These are phyloP conservation scores for Endotricha flammealis DNA, from an alignment of 2,888 invertebrate species.

Conservation along the genomic window DNA sequence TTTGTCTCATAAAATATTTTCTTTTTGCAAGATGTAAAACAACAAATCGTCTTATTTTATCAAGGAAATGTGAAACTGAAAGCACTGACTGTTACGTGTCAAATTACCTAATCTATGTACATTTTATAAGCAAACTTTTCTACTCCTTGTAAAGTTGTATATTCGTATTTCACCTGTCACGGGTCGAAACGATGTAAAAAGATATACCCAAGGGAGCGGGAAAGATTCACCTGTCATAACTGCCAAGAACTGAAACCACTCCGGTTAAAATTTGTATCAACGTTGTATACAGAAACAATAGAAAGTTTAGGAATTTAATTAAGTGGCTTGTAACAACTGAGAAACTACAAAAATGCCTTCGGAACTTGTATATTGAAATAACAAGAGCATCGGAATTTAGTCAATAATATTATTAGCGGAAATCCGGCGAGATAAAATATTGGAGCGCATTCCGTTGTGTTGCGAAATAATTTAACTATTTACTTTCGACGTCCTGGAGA, in stretches of 20 bases:
- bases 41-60: too few species aligned
- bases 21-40: too few species aligned
- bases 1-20: too few species aligned
- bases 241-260: conserved; percentile 29
- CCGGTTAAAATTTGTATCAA: conserved; percentile 8
- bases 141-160: conserved; percentile 13
- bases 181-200: conserved; percentile 9
- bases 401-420: not conserved
- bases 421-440: too few species aligned
- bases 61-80: too few species aligned
- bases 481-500: too few species aligned
- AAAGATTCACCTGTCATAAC: conserved; percentile 30
- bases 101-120: conserved; percentile 5
- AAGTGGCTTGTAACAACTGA: conserved; percentile 6
- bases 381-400: conserved; percentile 1
- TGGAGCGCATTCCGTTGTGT: too few species aligned
- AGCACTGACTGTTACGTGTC: too few species aligned
- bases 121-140: conserved; percentile 3
- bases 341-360: conserved; percentile 3
- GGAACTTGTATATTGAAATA: not conserved
- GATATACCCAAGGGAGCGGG: conserved; percentile 22
- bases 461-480: too few species aligned
- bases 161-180: conserved; percentile 19
- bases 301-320: conserved; percentile 10
- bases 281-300: conserved; percentile 14